Evolutionary conservation across 2,888 invertebrate species (phyloP), one percentile per base, ranked within the genome.

Genomic region (Chloromyia formosa): DNA sequence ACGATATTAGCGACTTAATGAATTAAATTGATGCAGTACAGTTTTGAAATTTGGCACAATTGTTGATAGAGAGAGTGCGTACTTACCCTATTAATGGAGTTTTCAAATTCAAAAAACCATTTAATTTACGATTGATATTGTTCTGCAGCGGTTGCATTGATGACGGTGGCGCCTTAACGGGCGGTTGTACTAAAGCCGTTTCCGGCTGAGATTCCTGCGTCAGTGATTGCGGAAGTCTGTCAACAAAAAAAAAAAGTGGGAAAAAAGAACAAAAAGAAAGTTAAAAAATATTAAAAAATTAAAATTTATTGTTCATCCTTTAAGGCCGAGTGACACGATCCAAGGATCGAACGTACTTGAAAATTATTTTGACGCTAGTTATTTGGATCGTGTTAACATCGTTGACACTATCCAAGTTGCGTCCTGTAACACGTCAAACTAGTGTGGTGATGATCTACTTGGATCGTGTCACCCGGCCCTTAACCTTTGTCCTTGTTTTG

Each of bases 51-150:
- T 35, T 35, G 3, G 27, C 2, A 4, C 27, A 35, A 35, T 35
- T 7, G 27, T 4, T 4, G 27, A 35, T 35, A 35, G 7, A 35
- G 27, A 35, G 27, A 35, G 27, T 49, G 3, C 10, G 35, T 74
- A 80, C 83, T 74, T 80, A 85, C 85, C 85, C 85, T 77, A 85
- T 84, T 14, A 85, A 78, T 73, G 85, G 85, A 60, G 84, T 83
- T 79, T 84, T 83, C n/a, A 85, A 80, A 77, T 82, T 85, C 45
- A 85, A 80, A 78, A 85, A 85, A 71, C 85, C 85, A 80, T 85
- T 85, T 23, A 85, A 77, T 79, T 85, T 85, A 40, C 83, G 79
- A 79, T 85, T 85, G 53, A 85, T 82, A 77, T 84, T 85, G 77
- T 83, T 85, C 79, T 84, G 83, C 42, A 83, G 78, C 42, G 83